Conservation (phyloP, 2,113 vertebrate species). For the Corydoras sp. region DNA sequence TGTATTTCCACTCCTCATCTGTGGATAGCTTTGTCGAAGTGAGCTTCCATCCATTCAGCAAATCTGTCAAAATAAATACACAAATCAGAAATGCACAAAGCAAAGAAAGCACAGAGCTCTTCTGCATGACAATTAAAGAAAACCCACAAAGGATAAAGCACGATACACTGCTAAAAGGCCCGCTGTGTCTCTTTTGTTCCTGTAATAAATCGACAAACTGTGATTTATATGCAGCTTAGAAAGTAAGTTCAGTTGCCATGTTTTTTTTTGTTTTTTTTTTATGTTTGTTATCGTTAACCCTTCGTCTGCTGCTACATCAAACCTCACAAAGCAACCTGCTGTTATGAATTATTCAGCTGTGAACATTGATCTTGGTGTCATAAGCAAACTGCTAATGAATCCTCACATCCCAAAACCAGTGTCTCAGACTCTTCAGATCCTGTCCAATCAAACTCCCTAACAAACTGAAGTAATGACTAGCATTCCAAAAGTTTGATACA, state of each 20-base stretch:
- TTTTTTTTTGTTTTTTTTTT: not conserved
- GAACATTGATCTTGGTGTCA: slow-evolving; percentile 35
- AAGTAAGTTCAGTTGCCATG: slow-evolving; percentile 1
- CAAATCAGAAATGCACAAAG: slow-evolving; percentile 15
- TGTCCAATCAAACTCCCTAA: not conserved
- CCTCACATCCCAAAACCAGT: slow-evolving; percentile 9
- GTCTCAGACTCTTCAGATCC: not conserved
- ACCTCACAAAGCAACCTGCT: not conserved
- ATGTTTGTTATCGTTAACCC: not conserved
- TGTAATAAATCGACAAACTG: not conserved
- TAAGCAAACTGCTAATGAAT: slow-evolving; percentile 42
- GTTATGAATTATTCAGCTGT: slow-evolving; percentile 43
- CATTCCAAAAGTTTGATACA: too few relatives aligned
- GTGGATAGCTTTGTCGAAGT: not conserved
- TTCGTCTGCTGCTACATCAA: not conserved
- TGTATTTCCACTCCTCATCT: not conserved
- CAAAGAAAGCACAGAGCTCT: slow-evolving; percentile 8
- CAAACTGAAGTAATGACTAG: too few relatives aligned
- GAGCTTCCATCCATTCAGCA: slow-evolving; percentile 5
- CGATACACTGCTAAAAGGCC: slow-evolving; percentile 22
- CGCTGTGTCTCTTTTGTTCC: slow-evolving; percentile 15
- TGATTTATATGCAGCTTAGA: slow-evolving; percentile 23
- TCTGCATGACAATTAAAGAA: slow-evolving; percentile 17
- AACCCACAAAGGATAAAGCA: slow-evolving; percentile 8
- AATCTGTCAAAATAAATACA: slow-evolving; percentile 14